Evolutionary conservation across 2,888 invertebrate genomes (phyloP).

Genomic region (Diarsia dahlii): DNA sequence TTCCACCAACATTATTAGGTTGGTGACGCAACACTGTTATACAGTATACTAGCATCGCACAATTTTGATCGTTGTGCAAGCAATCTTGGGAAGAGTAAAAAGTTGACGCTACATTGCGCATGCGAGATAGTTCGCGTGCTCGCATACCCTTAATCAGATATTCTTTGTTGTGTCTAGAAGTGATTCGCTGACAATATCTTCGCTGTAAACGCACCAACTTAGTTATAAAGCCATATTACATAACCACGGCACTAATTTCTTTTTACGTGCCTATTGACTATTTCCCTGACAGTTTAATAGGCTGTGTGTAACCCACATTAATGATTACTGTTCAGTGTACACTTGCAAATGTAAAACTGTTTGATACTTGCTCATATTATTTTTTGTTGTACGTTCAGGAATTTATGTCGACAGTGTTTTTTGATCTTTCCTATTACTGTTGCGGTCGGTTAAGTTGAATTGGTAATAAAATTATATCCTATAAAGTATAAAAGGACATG

Average conservation of each 20-base stretch:
- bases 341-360: slow-evolving; percentile 64
- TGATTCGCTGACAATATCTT: slow-evolving; percentile 63
- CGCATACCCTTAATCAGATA: slow-evolving; percentile 75
- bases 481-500: slow-evolving; percentile 45
- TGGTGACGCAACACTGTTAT: slow-evolving; percentile 84
- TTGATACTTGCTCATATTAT: slow-evolving; percentile 43
- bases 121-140: slow-evolving; percentile 77
- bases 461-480: slow-evolving; percentile 42
- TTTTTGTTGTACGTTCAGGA: slow-evolving; percentile 56
- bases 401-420: slow-evolving; percentile 66
- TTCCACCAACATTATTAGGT: slow-evolving; percentile 82
- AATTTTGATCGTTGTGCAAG: slow-evolving; percentile 85
- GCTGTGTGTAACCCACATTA: slow-evolving; percentile 63
- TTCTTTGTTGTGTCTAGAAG: slow-evolving; percentile 72
- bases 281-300: slow-evolving; percentile 74
- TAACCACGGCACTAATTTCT: slow-evolving; percentile 68
- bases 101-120: slow-evolving; percentile 68
- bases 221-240: slow-evolving; percentile 64
- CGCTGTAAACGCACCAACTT: slow-evolving; percentile 60
- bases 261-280: slow-evolving; percentile 66
- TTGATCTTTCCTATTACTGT: slow-evolving; percentile 48
- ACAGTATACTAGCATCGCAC: slow-evolving; percentile 70
- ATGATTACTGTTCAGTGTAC: slow-evolving; percentile 54
- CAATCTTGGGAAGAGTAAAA: slow-evolving; percentile 71
- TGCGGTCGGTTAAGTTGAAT: slow-evolving; percentile 47